Conservation (phyloP, 2,797 vertebrate genomes). For the Selene dorsalis region DNA sequence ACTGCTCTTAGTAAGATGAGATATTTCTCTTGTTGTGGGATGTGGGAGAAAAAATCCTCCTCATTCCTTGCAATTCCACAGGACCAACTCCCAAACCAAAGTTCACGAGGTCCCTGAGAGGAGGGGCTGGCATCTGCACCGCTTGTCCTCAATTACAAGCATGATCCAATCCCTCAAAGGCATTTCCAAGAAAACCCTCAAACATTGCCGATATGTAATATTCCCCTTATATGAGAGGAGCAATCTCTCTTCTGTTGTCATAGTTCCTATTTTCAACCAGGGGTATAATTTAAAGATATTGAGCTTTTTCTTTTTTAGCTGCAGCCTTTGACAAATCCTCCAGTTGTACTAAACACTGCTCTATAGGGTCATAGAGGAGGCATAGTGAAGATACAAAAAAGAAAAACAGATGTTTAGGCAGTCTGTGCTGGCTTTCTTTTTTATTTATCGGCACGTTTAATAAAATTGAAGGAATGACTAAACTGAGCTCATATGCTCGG, state of each 20-base stretch:
- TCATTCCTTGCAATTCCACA: slow-evolving; percentile 52
- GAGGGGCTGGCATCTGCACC: slow-evolving; percentile 59
- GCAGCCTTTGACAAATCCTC: slow-evolving; percentile 39
- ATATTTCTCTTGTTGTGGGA: slow-evolving; percentile 50
- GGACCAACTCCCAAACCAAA: slow-evolving; percentile 66
- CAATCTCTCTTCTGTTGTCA: slow-evolving; percentile 37
- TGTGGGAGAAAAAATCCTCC: slow-evolving; percentile 53
- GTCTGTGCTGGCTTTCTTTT: slow-evolving; percentile 17
- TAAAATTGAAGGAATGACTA: slow-evolving; percentile 53
- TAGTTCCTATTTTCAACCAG: slow-evolving; percentile 57
- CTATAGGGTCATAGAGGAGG: slow-evolving; percentile 38
- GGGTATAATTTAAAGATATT: slow-evolving; percentile 62
- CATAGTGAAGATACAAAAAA: slow-evolving; percentile 27
- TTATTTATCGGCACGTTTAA: slow-evolving; percentile 53
- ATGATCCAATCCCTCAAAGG: slow-evolving; percentile 63
- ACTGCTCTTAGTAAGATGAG: slow-evolving; percentile 21
- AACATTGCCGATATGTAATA: slow-evolving; percentile 60
- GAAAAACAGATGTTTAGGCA: slow-evolving; percentile 36
- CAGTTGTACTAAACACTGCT: slow-evolving; percentile 19
- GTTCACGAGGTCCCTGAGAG: slow-evolving; percentile 65
- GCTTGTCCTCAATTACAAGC: slow-evolving; percentile 72
- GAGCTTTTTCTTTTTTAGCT: slow-evolving; percentile 32
- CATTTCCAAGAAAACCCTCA: slow-evolving; percentile 67
- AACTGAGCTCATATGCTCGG: slow-evolving; percentile 52
- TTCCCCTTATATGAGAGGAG: slow-evolving; percentile 41